Conservation (phyloP, 2,113 vertebrate genomes). For the Hypanus sabinus region DNA sequence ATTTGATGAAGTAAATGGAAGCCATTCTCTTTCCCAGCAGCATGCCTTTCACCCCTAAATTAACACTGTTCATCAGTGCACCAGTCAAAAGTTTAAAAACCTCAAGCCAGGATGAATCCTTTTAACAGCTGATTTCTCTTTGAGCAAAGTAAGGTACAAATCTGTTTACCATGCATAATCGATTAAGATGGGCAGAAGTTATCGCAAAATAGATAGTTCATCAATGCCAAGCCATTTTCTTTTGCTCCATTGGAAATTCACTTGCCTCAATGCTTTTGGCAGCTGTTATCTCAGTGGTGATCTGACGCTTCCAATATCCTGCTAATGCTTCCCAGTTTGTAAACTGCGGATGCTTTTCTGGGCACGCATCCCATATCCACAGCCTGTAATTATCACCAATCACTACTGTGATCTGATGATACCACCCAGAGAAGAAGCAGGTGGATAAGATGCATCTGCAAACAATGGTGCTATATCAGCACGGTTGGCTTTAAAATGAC, state of each 20-base stretch:
- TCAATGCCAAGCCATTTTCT: neutral
- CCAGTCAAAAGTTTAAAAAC: neutral
- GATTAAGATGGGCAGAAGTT: neutral
- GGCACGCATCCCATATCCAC: slow-evolving; percentile 30
- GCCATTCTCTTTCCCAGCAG: slow-evolving; percentile 10
- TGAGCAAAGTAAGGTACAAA: neutral
- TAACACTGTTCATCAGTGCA: neutral
- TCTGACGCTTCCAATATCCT: slow-evolving; percentile 36
- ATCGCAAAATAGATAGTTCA: neutral
- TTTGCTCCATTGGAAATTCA: slow-evolving; percentile 13
- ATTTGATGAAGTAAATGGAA: slow-evolving; percentile 26
- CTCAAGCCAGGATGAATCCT: neutral
- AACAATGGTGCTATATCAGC: slow-evolving; percentile 27
- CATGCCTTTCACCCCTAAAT: too few species aligned
- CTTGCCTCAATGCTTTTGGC: slow-evolving; percentile 34
- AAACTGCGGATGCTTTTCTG: slow-evolving; percentile 37
- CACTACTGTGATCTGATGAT: slow-evolving; percentile 34
- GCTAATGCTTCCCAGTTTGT: slow-evolving; percentile 32
- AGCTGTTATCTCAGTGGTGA: slow-evolving; percentile 36
- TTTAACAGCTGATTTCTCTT: slow-evolving; percentile 2
- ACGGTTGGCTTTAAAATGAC: slow-evolving; percentile 31
- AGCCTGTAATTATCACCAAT: slow-evolving; percentile 37
- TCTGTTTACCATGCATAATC: neutral
- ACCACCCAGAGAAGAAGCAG: slow-evolving; percentile 36
- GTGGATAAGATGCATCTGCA: slow-evolving; percentile 34